Evolutionary conservation across 2,113 vertebrate genomes (phyloP), one percentile per base, ranked within the genome.

Genomic region (Furnarius figulus): DNA sequence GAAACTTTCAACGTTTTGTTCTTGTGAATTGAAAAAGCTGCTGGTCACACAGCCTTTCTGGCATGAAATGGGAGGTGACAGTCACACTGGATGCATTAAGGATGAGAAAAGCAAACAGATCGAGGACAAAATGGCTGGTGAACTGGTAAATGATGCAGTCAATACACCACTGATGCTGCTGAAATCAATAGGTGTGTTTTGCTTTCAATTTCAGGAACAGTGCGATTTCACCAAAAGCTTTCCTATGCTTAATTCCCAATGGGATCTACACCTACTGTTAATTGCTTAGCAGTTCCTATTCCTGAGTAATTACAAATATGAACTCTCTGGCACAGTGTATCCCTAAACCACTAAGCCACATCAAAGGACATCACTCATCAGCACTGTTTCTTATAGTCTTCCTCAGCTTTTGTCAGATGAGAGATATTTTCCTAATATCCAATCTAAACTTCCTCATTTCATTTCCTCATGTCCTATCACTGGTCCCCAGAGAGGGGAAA

Each of bases 231-330:
- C 63, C 35, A 66, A 67, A 46, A 92, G 23, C 9, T 81, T 86
- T 16, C 46, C 44, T 30, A 12, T 70, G 28, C 22, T 70, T 70
- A 61, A 73, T n/a, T 92, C 40, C 59, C 65, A 11, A 22, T 62
- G 53, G 46, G 40, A 83, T 91, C 53, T 90, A 58, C 56, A 85
- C 37, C 40, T 42, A 90, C 46, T 30, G 49, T 58, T 88, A 93
- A 80, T 84, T 90, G 72, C 68, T 77, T 77, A 58, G 44, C 14
- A 77, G 30, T 83, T 93, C n/a, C 79, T 84, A 46, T 78, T 85
- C 52, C 56, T 87, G 25, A 75, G 40, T 82, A 94, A 90, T 89
- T 78, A 91, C 74, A 91, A 79, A 63, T 74, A 82, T 27, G 70
- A 87, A 70, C 44, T 75, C 33, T 35, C 18, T 90, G 85, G 49